Conservation (phyloP, 2,797 vertebrate genomes). For the Cercopithecus petaurista region DNA sequence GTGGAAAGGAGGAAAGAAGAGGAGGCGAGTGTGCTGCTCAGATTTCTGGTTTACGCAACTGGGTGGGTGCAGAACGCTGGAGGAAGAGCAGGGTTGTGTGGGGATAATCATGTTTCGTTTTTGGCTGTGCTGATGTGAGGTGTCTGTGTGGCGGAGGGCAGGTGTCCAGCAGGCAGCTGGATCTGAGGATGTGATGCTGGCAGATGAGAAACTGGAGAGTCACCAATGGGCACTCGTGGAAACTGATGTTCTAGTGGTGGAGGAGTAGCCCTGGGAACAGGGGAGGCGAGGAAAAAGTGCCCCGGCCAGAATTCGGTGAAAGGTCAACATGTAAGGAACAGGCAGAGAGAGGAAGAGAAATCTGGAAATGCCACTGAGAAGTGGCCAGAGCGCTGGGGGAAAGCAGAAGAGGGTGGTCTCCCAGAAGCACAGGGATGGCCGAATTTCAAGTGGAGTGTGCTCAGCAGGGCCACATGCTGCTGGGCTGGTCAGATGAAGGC, state of each 20-base stretch:
- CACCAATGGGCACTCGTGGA: rapidly evolving
- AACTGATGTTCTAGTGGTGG: background rate
- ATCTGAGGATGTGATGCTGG: background rate
- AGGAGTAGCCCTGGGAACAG: background rate
- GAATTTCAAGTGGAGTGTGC: background rate
- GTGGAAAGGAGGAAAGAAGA: background rate
- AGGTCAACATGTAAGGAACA: background rate
- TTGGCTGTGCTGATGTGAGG: background rate
- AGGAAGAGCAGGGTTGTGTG: background rate
- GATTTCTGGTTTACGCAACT: background rate
- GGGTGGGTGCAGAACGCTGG: background rate
- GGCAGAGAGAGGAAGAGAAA: background rate
- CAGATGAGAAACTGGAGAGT: background rate
- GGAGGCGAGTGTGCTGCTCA: too few relatives aligned
- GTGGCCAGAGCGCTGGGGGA: background rate
- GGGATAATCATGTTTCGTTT: background rate
- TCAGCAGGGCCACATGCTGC: background rate
- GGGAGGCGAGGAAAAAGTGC: background rate
- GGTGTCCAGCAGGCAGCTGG: background rate
- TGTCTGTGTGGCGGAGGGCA: background rate
- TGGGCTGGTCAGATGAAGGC: background rate
- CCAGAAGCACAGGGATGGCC: background rate
- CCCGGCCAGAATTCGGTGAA: background rate
- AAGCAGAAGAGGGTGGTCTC: background rate
- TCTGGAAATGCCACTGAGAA: background rate